These are phyloP conservation scores for Arvicanthis niloticus DNA, from an alignment of 2,113 vertebrate genomes.

Conservation along the genomic window DNA sequence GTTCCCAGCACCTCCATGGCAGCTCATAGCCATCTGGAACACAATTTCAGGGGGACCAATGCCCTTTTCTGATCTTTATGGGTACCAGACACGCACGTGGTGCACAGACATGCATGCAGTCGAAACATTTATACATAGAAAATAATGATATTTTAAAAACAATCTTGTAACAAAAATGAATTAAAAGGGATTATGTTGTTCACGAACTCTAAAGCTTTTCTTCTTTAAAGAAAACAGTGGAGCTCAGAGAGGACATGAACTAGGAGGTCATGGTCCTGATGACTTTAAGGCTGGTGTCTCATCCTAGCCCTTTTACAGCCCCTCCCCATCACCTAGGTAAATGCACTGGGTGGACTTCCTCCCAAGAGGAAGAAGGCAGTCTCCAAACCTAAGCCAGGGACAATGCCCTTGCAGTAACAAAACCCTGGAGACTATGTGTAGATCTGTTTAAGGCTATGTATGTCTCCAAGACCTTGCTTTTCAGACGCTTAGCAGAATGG, in stretches of 20 bases:
- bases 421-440: too few relatives aligned
- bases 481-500: too few relatives aligned
- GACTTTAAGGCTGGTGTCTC: neutral
- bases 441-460: neutral
- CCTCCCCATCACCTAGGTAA: neutral
- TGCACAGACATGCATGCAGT: neutral
- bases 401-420: neutral
- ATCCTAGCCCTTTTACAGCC: neutral
- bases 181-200: neutral
- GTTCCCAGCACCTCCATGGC: neutral
- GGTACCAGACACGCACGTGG: neutral
- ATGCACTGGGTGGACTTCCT: neutral
- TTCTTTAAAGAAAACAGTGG: neutral
- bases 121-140: neutral
- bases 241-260: neutral
- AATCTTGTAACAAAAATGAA: neutral
- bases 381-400: neutral
- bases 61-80: neutral
- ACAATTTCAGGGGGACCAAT: neutral
- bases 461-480: neutral
- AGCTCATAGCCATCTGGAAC: neutral
- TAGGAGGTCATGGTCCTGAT: neutral
- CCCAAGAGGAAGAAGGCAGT: neutral
- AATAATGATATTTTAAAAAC: neutral
- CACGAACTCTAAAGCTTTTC: neutral